A percentile compares a stretch with the other conserved stretches of the same genome.
phyloP scores from a whole-genome alignment of 2,888 invertebrate genomes.

The Allacma fusca region DNA sequence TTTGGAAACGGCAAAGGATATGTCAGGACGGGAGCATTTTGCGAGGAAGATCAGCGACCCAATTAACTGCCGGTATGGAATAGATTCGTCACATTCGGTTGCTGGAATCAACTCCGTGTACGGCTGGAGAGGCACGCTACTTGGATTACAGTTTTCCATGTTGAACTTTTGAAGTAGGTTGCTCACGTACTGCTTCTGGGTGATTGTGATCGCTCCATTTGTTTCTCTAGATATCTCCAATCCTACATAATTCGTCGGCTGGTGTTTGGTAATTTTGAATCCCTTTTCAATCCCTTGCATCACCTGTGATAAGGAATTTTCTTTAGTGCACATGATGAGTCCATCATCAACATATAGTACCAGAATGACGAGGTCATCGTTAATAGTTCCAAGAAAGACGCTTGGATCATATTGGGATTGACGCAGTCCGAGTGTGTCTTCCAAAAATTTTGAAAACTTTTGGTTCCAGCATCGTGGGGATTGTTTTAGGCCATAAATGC shows the following conservation, averaged over 20 bases:
- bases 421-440: slow-evolving; percentile 33
- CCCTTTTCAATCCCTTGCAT: slow-evolving; percentile 1
- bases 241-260: slow-evolving; percentile 40
- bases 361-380: neutral
- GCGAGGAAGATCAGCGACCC: slow-evolving; percentile 57
- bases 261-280: slow-evolving; percentile 32
- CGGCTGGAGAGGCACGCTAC: slow-evolving; percentile 38
- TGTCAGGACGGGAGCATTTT: slow-evolving; percentile 52
- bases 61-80: slow-evolving; percentile 49
- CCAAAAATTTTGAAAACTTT: slow-evolving; percentile 43
- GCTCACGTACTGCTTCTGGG: slow-evolving; percentile 23
- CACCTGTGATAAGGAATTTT: neutral
- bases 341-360: slow-evolving; percentile 50
- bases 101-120: slow-evolving; percentile 34
- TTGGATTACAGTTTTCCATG: slow-evolving; percentile 35
- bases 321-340: slow-evolving; percentile 1
- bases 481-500: slow-evolving; percentile 60
- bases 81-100: neutral
- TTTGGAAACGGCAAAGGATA: slow-evolving; percentile 51
- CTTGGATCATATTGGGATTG: slow-evolving; percentile 36
- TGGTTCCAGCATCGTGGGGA: slow-evolving; percentile 55
- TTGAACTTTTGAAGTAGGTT: slow-evolving; percentile 32
- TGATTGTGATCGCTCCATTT: slow-evolving; percentile 12
- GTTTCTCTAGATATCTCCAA: slow-evolving; percentile 25
- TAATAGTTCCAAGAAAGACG: slow-evolving; percentile 26